These are phyloP conservation scores for Pachyrhynchus sulphureomaculatus DNA, from an alignment of 1,140 invertebrate species.

Conservation along the genomic window DNA sequence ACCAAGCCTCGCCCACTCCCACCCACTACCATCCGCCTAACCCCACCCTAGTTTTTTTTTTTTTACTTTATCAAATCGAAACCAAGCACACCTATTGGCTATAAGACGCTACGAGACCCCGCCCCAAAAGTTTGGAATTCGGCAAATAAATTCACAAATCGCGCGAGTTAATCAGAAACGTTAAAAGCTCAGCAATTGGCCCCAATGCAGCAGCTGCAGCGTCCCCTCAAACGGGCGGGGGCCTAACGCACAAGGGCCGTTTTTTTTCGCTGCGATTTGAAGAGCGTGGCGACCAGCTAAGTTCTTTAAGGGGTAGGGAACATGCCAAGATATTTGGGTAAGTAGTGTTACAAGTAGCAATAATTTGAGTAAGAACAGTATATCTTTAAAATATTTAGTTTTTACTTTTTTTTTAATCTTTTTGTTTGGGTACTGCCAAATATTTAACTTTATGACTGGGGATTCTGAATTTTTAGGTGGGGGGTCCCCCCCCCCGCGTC, in stretches of 20 bases:
- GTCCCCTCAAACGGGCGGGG: background rate
- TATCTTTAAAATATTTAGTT: too few species aligned
- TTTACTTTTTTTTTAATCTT: too few species aligned
- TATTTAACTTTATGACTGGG: too few species aligned
- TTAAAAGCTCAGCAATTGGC: conserved; percentile 10
- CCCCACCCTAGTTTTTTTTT: too few species aligned
- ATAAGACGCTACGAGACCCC: conserved; percentile 60
- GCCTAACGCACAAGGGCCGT: background rate
- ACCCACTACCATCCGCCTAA: background rate
- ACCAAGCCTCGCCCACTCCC: background rate
- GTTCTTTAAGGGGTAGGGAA: conserved; percentile 62
- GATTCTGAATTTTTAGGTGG: conserved; percentile 52
- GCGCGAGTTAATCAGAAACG: conserved; percentile 52
- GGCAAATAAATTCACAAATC: conserved; percentile 59
- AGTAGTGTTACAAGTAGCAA: too few species aligned
- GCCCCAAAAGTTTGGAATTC: conserved; percentile 64
- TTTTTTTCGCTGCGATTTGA: conserved; percentile 34
- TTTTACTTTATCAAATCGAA: conserved; percentile 49
- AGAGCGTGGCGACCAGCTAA: conserved; percentile 54
- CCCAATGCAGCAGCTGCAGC: conserved; percentile 1
- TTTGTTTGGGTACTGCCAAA: too few species aligned
- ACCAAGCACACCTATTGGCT: conserved; percentile 50
- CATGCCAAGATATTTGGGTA: conserved; percentile 58
- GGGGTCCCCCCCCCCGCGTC: too few species aligned
- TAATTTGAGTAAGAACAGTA: too few species aligned